Percentiles rank a stretch among this genome's conserved stretches.
Conservation (phyloP, 2,113 vertebrate genomes). For the Pristiophorus japonicus region DNA sequence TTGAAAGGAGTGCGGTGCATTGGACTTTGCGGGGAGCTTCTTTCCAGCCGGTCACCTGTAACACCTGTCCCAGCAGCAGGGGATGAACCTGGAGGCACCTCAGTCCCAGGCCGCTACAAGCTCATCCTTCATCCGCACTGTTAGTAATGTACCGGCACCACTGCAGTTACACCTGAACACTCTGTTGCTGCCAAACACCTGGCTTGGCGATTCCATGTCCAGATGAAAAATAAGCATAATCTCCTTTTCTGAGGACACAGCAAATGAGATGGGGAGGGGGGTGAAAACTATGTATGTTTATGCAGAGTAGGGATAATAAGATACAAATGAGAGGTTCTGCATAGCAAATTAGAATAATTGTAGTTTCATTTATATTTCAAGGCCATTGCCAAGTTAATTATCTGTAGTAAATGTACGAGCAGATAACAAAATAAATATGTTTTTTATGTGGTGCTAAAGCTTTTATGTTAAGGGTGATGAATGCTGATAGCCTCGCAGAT, state of each 20-base stretch:
- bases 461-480: not conserved
- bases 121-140: slow-evolving; percentile 97
- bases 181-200: slow-evolving; percentile 99
- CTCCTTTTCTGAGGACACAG: slow-evolving; percentile 95
- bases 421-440: slow-evolving; percentile 36
- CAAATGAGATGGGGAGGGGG: slow-evolving; percentile 73
- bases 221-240: slow-evolving; percentile 99
- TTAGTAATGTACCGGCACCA: slow-evolving; percentile 96
- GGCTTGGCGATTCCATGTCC: slow-evolving; percentile 98
- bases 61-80: slow-evolving; percentile 72
- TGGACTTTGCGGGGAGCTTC: slow-evolving; percentile 15
- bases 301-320: slow-evolving; percentile 83
- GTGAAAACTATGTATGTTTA: slow-evolving; percentile 95
- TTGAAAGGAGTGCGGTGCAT: no score
- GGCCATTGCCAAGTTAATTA: slow-evolving; percentile 33
- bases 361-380: slow-evolving; percentile 34
- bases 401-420: slow-evolving; percentile 29
- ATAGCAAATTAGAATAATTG: slow-evolving; percentile 64
- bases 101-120: slow-evolving; percentile 84
- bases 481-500: slow-evolving; percentile 22
- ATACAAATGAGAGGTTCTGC: slow-evolving; percentile 73
- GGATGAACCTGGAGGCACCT: slow-evolving; percentile 80
- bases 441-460: slow-evolving; percentile 13
- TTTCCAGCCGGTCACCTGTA: slow-evolving; percentile 48
- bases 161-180: slow-evolving; percentile 99